phyloP scores from a whole-genome alignment of 2,113 vertebrate genomes.

The Mirza zaza region DNA sequence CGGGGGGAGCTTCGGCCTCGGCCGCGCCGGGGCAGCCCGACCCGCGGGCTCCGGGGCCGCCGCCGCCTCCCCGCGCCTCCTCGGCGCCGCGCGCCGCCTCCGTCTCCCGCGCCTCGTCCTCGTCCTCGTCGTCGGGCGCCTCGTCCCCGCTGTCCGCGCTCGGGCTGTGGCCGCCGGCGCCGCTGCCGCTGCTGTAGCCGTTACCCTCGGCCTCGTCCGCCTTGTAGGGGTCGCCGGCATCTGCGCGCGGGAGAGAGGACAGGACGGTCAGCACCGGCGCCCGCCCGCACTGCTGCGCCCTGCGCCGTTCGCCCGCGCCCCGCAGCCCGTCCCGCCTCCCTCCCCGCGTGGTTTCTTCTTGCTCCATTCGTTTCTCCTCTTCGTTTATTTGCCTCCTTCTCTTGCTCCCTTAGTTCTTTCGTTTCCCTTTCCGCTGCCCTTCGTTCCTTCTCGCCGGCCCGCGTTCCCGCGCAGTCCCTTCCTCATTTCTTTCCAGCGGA shows the following conservation, averaged over 20 bases:
- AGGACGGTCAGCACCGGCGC: background rate
- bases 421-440: background rate
- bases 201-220: slow-evolving; percentile 59
- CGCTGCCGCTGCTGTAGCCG: slow-evolving; percentile 69
- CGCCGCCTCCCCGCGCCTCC: slow-evolving; percentile 64
- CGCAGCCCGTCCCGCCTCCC: slow-evolving; percentile 70
- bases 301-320: too few species aligned
- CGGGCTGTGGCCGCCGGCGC: slow-evolving; percentile 77
- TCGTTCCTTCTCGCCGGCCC: background rate
- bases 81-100: slow-evolving; percentile 60
- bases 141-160: slow-evolving; percentile 85
- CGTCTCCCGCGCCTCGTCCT: slow-evolving; percentile 36
- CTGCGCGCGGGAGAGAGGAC: slow-evolving; percentile 14
- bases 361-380: background rate
- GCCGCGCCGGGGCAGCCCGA: slow-evolving; percentile 75
- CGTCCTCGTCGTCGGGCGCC: slow-evolving; percentile 80
- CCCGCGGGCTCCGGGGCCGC: slow-evolving; percentile 64
- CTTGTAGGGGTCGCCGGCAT: slow-evolving; percentile 79
- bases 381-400: accelerated
- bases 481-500: background rate
- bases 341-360: slow-evolving; percentile 58
- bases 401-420: slow-evolving; percentile 50
- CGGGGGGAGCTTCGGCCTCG: background rate
- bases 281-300: background rate
- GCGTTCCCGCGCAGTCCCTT: background rate